These are phyloP conservation scores for Pavo muticus DNA, from an alignment of 2,113 vertebrate genomes.

Conservation along the genomic window DNA sequence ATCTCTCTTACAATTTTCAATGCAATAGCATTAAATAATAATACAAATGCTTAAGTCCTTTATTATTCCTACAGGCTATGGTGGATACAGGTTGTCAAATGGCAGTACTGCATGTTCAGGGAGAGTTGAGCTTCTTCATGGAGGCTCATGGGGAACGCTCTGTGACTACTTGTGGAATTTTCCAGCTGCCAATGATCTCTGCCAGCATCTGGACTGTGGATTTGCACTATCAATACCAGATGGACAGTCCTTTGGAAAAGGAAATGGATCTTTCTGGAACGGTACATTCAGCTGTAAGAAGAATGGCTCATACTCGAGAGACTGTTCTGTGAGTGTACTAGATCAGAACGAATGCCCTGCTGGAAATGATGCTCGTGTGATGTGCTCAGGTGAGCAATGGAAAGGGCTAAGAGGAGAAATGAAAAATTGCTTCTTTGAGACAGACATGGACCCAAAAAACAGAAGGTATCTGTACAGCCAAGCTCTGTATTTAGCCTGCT, in stretches of 20 bases:
- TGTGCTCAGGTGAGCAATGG: slow-evolving; percentile 53
- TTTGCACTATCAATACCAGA: not conserved
- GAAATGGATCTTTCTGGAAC: slow-evolving; percentile 18
- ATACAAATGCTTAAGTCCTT: not conserved
- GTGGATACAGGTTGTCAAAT: slow-evolving; percentile 57
- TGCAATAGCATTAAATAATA: not conserved
- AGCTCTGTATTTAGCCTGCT: not conserved
- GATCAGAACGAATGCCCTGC: slow-evolving; percentile 29
- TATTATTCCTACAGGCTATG: slow-evolving; percentile 46
- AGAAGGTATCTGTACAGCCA: not conserved
- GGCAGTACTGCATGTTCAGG: slow-evolving; percentile 67
- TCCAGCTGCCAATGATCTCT: slow-evolving; percentile 50
- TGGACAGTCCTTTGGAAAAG: slow-evolving; percentile 27
- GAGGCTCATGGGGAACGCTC: slow-evolving; percentile 57
- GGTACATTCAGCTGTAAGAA: slow-evolving; percentile 65
- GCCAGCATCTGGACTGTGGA: slow-evolving; percentile 72
- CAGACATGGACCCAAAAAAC: not conserved
- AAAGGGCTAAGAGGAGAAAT: not conserved
- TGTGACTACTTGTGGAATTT: slow-evolving; percentile 69
- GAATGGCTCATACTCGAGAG: not conserved
- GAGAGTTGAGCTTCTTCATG: slow-evolving; percentile 70
- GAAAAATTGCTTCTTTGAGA: not conserved
- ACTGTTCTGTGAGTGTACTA: not conserved
- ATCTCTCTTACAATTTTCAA: not conserved
- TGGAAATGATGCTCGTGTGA: slow-evolving; percentile 27